A percentile compares a stretch with the other conserved stretches of the same genome.
Evolutionary conservation across 1,140 invertebrate genomes (phyloP).

Genomic region (Zaprionus tsacasi): DNA sequence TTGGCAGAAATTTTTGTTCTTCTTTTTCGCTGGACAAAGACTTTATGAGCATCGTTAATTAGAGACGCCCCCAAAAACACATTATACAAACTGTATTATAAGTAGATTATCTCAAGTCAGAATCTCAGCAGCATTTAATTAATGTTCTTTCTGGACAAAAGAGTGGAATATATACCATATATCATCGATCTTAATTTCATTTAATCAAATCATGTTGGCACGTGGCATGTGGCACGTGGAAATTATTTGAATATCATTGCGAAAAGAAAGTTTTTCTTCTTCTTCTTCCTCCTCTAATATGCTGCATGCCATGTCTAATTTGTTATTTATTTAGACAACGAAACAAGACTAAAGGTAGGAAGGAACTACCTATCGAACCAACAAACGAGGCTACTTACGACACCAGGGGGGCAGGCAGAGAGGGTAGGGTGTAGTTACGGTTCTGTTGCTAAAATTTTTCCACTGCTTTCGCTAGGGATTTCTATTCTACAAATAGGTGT

Average conservation of each 20-base stretch:
- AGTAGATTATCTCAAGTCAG: conserved; percentile 5
- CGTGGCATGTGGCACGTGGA: conserved; percentile 24
- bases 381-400: background rate
- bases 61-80: background rate
- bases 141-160: background rate
- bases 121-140: background rate
- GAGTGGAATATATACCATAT: background rate
- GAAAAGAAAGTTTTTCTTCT: conserved; percentile 17
- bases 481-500: background rate
- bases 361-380: background rate
- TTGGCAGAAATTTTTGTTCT: background rate
- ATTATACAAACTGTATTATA: conserved; percentile 12
- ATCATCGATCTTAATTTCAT: background rate
- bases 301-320: conserved; percentile 64
- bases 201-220: conserved; percentile 26
- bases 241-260: conserved; percentile 13
- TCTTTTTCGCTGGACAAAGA: conserved; percentile 2
- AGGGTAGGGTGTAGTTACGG: background rate
- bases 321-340: conserved; percentile 47
- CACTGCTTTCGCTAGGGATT: background rate
- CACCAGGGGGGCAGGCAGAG: background rate
- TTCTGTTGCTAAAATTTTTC: background rate
- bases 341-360: conserved; percentile 16
- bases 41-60: conserved; percentile 16
- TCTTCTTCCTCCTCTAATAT: conserved; percentile 7